Evolutionary conservation across 53 echinoderm and acorn worm genomes (phyloP), one percentile per base, ranked within the genome.

Genomic region (Actinopyga echinites): DNA sequence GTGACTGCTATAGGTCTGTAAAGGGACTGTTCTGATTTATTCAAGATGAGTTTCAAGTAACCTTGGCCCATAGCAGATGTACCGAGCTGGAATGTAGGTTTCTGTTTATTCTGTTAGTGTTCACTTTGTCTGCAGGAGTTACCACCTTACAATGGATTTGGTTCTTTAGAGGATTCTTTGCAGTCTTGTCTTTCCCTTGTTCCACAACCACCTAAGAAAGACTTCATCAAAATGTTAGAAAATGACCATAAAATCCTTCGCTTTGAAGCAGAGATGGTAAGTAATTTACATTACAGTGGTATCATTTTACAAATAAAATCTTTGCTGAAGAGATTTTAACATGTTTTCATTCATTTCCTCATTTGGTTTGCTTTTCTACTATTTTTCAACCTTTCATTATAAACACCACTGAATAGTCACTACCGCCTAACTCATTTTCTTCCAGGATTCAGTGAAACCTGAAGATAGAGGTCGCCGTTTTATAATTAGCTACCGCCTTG

Each of bases 181-280:
- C 94, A 91, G 75, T 99, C 99, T 37, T 99, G 99, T 66, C 75
- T 99, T 32, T 94, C 94, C 12, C 91, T 99, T 3, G 92, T 99
- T n/a, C 99, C 99, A 25, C 94, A 99, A 82, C 99, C 99, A 29
- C 99, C 99, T 43, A 94, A 95, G 83, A 99, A 95, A 75, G 99
- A 99, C 87, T 99, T 99, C 92, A 99, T 99, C 56, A 99, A 99
- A 79, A 94, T 99, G 94, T 79, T 99, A 75, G 99, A 99, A 73
- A 99, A 99, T 25, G 99, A 99, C 91, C 94, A 96, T 86, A 96
- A 96, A 74, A 89, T 92, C 33, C 92, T 96, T 8, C 80, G 96
- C 30, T 96, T 93, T 82, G 91, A 93, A 82, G 96, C 93, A 28
- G 85, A 91, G 32, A 92, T 96, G 92, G 96, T 96, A 67, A 91